A percentile compares a stretch with the other conserved stretches of the same genome.
Evolutionary conservation across 2,888 invertebrate genomes (phyloP).

Genomic region (Pycnomerus fuliginosus): DNA sequence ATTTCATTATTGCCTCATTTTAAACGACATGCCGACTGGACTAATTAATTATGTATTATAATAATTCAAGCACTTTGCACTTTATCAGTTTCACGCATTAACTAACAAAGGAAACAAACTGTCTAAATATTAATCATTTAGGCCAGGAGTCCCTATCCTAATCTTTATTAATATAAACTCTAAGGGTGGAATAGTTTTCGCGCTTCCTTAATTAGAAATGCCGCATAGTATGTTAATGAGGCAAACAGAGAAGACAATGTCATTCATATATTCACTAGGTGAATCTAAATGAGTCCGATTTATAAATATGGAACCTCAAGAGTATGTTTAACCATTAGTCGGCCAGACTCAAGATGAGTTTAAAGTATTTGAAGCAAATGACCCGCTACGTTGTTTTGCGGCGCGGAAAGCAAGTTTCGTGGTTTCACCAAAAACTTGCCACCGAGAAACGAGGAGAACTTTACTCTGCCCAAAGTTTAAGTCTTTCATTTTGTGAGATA

Average conservation of each 20-base stretch:
- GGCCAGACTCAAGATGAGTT: slow-evolving; percentile 5
- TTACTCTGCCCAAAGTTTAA: slow-evolving; percentile 12
- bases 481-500: slow-evolving; percentile 19
- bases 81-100: too few species aligned
- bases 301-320: too few species aligned
- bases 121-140: too few species aligned
- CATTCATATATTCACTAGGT: too few species aligned
- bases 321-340: slow-evolving; percentile 8
- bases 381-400: slow-evolving; percentile 11
- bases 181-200: slow-evolving; percentile 3
- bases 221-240: slow-evolving; percentile 4
- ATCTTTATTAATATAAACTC: too few species aligned
- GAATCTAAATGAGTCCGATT: too few species aligned
- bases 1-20: too few species aligned
- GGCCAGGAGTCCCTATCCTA: too few species aligned
- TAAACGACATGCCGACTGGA: too few species aligned
- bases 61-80: too few species aligned
- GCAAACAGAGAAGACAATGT: slow-evolving; percentile 6
- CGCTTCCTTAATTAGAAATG: slow-evolving; percentile 15
- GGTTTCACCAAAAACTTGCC: slow-evolving; percentile 14
- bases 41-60: too few species aligned
- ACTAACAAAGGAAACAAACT: not conserved
- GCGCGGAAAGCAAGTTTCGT: slow-evolving; percentile 11
- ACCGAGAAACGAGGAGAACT: slow-evolving; percentile 11
- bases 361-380: slow-evolving; percentile 14